These are phyloP conservation scores for Corythoichthys haematopterus DNA, from an alignment of 2,113 vertebrate genomes.

Conservation along the genomic window DNA sequence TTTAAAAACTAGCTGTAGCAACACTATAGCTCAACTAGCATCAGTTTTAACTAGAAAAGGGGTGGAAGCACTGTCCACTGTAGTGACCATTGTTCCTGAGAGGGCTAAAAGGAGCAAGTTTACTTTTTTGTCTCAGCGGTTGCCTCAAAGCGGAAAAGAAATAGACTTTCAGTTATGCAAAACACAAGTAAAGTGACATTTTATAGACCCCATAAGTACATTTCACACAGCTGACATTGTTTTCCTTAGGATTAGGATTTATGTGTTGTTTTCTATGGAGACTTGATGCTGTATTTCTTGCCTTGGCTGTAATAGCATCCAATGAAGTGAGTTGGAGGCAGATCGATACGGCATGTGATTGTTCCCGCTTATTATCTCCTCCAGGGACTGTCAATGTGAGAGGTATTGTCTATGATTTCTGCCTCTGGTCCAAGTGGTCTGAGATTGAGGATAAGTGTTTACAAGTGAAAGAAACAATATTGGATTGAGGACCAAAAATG, in stretches of 20 bases:
- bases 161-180: background rate
- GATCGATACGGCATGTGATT: conserved; percentile 20
- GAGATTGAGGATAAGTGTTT: background rate
- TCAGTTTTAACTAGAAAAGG: no score
- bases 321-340: conserved; percentile 8
- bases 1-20: no score
- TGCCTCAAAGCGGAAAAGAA: background rate
- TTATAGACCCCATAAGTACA: background rate
- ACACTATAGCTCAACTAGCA: no score
- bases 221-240: background rate
- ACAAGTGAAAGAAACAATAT: no score
- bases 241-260: conserved; percentile 12
- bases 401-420: background rate
- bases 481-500: no score
- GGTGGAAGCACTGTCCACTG: no score
- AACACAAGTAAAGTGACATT: background rate
- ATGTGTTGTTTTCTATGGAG: conserved; percentile 12
- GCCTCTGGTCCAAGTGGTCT: background rate
- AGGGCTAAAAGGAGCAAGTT: background rate
- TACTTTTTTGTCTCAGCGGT: background rate
- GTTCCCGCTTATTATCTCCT: conserved; percentile 6
- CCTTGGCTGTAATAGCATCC: conserved; percentile 18
- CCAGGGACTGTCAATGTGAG: background rate
- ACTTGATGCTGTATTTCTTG: conserved; percentile 24
- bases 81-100: no score